Evolutionary conservation across 2,797 vertebrate species (phyloP).

Genomic region (Xiphorhynchus erythropygius): DNA sequence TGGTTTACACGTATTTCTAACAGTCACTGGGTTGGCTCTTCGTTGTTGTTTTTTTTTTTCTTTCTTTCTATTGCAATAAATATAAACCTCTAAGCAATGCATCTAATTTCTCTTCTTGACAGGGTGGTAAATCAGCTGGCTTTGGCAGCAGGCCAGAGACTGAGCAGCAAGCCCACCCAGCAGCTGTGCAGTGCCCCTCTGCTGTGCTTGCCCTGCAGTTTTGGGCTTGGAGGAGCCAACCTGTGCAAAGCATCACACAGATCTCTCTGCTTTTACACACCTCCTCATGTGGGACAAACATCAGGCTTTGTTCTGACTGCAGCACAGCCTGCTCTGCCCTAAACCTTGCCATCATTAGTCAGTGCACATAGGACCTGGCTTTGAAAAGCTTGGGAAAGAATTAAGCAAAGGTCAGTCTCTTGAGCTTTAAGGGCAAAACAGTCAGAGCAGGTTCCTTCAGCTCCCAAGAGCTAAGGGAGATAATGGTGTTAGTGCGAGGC

Average conservation of each 20-base stretch:
- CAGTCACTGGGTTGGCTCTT: neutral
- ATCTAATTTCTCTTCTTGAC: neutral
- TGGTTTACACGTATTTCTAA: slow-evolving; percentile 26
- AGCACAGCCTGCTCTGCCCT: neutral
- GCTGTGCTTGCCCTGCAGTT: neutral
- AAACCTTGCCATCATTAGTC: neutral
- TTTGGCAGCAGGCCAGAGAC: slow-evolving; percentile 9
- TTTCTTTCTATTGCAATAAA: neutral
- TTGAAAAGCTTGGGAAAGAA: neutral
- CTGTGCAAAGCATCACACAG: neutral
- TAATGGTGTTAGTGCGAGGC: neutral
- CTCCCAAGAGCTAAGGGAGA: neutral
- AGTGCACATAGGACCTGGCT: neutral
- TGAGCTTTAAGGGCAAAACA: slow-evolving; percentile 9
- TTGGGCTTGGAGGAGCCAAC: neutral
- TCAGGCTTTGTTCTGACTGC: neutral
- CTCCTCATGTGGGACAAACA: neutral
- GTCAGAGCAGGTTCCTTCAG: neutral
- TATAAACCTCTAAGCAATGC: neutral
- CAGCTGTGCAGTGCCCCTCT: neutral
- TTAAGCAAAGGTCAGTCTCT: neutral
- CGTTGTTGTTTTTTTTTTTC: neutral
- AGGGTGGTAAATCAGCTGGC: neutral
- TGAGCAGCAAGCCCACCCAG: neutral
- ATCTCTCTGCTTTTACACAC: neutral